Base-by-base conservation (phyloP, 2,888 invertebrate species). In the Lypha dubia region DNA sequence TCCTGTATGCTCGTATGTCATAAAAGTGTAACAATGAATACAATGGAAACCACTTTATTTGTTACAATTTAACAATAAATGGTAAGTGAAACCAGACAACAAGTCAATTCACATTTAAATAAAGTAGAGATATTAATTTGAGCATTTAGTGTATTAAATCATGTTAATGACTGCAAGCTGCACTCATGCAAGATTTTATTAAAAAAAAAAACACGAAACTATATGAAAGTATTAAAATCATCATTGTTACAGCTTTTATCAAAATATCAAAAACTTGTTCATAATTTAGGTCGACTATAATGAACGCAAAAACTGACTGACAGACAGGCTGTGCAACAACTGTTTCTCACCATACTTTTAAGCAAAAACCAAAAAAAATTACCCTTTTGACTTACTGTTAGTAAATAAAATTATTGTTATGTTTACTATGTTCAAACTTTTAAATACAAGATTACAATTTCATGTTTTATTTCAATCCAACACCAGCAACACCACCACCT, bases 41-140 rank as follows among this genome's bases (percentile, higher is more conserved):
- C 53, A 46, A 49, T 58, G 56, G 9, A 63, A 63, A 49, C 7
- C 5, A 38, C 15, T 60, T 35, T 41, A 8, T 20, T 49, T 32
- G 13, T 49, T 53, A 63, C 63, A 38, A 35, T 8, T 20, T 56
- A 63, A 71, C 35, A 67, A 8, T 6, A 20, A 28, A 62, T 74
- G 67, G 80, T 80, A 68, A 80, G 80, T 74, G 74, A 62, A 80
- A 68, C 67, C 60, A 22, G 20, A 49, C 17, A 65, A 28, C 49
- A 74, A 74, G 22, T 38, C 24, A 51, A 58, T 65, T 56, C 56
- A 20, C 24, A 38, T 53, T 44, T 63, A 20, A 32, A 41, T 20
- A 13, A 49, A 67, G 24, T 38, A 6, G n/a, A 56, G 32, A 63
- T 49, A 44, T 71, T 24, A 53, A 53, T 44, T 28, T 20, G 46